Conservation (phyloP, 2,888 invertebrate genomes). For the Clepsis dumicolana region DNA sequence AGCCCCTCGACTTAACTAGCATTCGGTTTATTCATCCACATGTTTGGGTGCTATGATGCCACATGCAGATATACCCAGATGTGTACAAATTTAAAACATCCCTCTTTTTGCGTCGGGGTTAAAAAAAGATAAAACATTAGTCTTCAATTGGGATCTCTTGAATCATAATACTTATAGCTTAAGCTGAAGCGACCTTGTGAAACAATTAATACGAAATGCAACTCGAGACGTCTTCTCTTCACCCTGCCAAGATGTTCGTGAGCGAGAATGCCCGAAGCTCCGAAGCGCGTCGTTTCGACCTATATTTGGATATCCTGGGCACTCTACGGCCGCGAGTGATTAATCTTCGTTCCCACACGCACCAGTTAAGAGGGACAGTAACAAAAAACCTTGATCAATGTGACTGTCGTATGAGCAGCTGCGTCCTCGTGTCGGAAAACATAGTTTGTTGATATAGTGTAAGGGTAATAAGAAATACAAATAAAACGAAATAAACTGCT, state of each 20-base stretch:
- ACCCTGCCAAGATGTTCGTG: neutral
- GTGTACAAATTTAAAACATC: too few relatives aligned
- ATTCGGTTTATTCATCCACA: too few relatives aligned
- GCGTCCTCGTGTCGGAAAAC: neutral
- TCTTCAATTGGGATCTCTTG: too few relatives aligned
- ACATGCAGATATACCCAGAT: too few relatives aligned
- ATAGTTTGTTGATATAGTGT: neutral
- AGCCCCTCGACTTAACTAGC: too few relatives aligned
- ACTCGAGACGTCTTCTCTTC: neutral
- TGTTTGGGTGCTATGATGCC: too few relatives aligned
- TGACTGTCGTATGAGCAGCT: constrained; percentile 7
- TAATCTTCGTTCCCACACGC: constrained; percentile 38
- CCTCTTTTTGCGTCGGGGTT: too few relatives aligned
- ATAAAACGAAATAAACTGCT: neutral
- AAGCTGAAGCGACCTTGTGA: too few relatives aligned
- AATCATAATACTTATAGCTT: too few relatives aligned
- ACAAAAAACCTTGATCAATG: constrained; percentile 38
- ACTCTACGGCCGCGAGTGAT: constrained; percentile 8
- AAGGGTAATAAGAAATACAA: neutral
- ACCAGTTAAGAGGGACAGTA: constrained; percentile 38
- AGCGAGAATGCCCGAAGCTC: neutral
- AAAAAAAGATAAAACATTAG: too few relatives aligned
- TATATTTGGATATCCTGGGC: constrained; percentile 8
- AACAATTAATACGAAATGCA: constrained; percentile 3
- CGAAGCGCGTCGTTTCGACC: constrained; percentile 13